Base-by-base conservation (phyloP, 2,113 vertebrate species). In the Brachyhypopomus gauderio region DNA sequence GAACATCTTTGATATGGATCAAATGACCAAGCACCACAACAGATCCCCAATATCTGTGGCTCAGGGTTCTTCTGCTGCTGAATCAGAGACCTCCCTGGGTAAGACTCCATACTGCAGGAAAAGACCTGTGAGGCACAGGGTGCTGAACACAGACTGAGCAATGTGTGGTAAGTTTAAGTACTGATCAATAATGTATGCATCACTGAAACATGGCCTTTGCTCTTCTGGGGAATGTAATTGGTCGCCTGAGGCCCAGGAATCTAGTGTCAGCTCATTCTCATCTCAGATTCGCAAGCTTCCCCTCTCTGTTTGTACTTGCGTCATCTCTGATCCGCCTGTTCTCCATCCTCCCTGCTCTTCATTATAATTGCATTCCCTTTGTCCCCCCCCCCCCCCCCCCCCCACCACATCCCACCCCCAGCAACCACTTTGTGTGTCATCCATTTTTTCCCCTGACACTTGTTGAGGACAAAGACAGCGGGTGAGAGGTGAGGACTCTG, bases 141-240 rank as follows among this genome's bases (percentile, higher is more conserved):
- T 58, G 62, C 52, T 70, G 34, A 36, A 70, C 3, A 5, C 58
- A 38, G 23, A 63, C 64, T 70, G 22, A 86, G 63, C 77, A 45
- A 83, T 79, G 85, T 80, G 62, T 59, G 41, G 58, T 74, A 60
- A 78, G 78, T 83, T 77, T 80, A 77, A 80, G 41, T 23, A 19
- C 70, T 80, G 55, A 81, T 86, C 72, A 86, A 86, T 86, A 83
- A 86, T 83, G 69, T 72, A 83, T 78, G 62, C 22, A 17, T 78
- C 58, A 38, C 25, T 85, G 81, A 86, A 86, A 81, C 85, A 83
- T 81, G 79, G 74, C 77, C 75, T 80, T 83, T 77, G 78, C 60
- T 72, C 83, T 87, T 94, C 93, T 93, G 88, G 56, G 38, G 64
- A 72, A 41, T 69, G 75, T 86, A 86, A 86, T 83, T 86, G 85